phyloP scores from a whole-genome alignment of 2,797 vertebrate genomes.

The Lacerta bilineata region DNA sequence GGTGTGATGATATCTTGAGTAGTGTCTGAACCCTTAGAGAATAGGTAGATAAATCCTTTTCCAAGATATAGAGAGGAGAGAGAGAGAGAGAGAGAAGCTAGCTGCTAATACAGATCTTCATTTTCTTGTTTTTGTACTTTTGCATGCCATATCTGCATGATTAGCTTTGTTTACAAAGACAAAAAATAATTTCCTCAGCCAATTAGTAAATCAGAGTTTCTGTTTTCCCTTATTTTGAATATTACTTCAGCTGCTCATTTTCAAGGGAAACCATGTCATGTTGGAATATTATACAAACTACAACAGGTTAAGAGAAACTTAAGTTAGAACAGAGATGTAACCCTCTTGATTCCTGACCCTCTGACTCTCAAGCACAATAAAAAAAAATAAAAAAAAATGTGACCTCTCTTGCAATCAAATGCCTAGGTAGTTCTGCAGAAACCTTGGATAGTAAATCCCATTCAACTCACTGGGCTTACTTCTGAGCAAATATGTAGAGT shows the following conservation, averaged over 20 bases:
- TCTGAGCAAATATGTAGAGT: too few relatives aligned
- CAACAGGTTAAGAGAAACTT: slow-evolving; percentile 10
- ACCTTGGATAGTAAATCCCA: too few relatives aligned
- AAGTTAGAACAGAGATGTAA: neutral
- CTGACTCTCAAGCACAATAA: too few relatives aligned
- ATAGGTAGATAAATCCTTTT: too few relatives aligned
- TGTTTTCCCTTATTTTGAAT: slow-evolving; percentile 37
- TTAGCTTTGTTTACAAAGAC: slow-evolving; percentile 45
- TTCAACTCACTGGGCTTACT: too few relatives aligned
- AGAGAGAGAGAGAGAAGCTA: neutral
- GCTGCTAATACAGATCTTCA: neutral
- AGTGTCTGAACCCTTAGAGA: too few relatives aligned
- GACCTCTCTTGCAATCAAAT: too few relatives aligned
- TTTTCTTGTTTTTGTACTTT: neutral
- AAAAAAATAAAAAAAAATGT: too few relatives aligned
- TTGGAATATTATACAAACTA: slow-evolving; percentile 40
- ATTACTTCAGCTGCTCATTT: slow-evolving; percentile 39
- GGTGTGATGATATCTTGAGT: too few relatives aligned
- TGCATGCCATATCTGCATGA: slow-evolving; percentile 17
- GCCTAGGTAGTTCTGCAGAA: too few relatives aligned
- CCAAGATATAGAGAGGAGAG: too few relatives aligned
- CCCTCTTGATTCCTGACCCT: too few relatives aligned
- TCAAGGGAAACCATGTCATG: slow-evolving; percentile 43
- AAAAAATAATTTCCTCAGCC: slow-evolving; percentile 47
- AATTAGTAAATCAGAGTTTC: slow-evolving; percentile 44